Conservation (phyloP, 2,113 vertebrate genomes). For the Anoura caudifer region DNA sequence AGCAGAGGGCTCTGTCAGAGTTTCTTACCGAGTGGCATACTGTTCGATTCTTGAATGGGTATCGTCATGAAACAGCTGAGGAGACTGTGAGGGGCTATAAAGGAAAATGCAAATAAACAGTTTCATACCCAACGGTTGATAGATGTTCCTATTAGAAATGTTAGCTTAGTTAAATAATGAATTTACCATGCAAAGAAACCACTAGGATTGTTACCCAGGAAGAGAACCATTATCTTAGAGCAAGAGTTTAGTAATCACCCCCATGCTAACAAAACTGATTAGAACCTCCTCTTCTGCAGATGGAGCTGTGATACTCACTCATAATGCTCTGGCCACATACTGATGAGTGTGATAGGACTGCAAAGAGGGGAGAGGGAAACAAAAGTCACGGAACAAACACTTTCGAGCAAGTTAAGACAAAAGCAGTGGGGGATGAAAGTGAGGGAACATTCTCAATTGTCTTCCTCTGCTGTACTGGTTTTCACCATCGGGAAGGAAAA, state of each 20-base stretch:
- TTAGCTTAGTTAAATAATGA: slow-evolving; percentile 60
- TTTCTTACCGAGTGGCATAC: slow-evolving; percentile 93
- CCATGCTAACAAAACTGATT: slow-evolving; percentile 39
- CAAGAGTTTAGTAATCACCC: slow-evolving; percentile 38
- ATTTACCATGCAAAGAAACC: slow-evolving; percentile 60
- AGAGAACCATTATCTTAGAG: slow-evolving; percentile 33
- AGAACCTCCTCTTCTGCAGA: not conserved
- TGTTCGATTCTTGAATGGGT: slow-evolving; percentile 98
- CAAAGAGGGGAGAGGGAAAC: slow-evolving; percentile 78
- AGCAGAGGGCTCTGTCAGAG: not conserved
- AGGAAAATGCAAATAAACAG: slow-evolving; percentile 43
- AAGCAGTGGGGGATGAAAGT: not conserved
- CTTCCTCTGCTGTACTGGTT: not conserved
- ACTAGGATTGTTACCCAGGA: slow-evolving; percentile 8
- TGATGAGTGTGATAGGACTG: slow-evolving; percentile 99
- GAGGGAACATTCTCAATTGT: slow-evolving; percentile 40
- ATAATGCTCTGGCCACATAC: slow-evolving; percentile 99
- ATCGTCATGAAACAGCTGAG: slow-evolving; percentile 95
- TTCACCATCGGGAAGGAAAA: not conserved
- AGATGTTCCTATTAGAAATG: not conserved
- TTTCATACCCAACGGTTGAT: not conserved
- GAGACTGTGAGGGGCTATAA: slow-evolving; percentile 91
- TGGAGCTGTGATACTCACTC: slow-evolving; percentile 91
- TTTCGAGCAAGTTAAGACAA: slow-evolving; percentile 72
- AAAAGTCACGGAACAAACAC: slow-evolving; percentile 76